A percentile compares a stretch with the other conserved stretches of the same genome.
Evolutionary conservation across 2,113 vertebrate genomes (phyloP).

Genomic region (Apeltes quadracus): DNA sequence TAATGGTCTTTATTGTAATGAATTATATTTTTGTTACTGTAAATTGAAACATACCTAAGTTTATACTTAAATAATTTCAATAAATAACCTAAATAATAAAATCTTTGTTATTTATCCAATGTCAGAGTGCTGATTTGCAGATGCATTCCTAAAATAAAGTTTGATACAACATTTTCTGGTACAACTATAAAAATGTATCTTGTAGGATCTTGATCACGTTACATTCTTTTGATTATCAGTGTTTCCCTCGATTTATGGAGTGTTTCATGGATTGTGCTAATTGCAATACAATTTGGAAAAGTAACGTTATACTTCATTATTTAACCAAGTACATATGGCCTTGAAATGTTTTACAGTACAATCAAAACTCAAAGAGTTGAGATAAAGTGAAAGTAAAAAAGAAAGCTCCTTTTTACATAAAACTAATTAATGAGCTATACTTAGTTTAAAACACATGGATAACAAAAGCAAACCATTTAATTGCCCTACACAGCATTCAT

Average conservation of each 20-base stretch:
- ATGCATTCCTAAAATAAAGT: too few species aligned
- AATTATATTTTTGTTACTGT: not conserved
- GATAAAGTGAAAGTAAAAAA: not conserved
- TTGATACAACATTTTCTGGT: too few species aligned
- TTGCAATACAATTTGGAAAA: not conserved
- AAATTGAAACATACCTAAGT: not conserved
- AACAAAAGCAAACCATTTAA: not conserved
- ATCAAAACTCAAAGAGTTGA: not conserved
- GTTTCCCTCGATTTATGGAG: too few species aligned
- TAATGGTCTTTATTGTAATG: not conserved
- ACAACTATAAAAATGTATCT: too few species aligned
- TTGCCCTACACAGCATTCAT: not conserved
- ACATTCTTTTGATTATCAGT: too few species aligned
- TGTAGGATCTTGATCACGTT: too few species aligned
- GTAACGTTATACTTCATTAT: not conserved
- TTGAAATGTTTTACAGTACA: not conserved
- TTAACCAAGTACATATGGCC: not conserved
- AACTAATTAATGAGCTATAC: not conserved
- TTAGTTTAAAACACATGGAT: not conserved
- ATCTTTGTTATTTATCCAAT: too few species aligned
- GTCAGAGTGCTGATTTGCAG: too few species aligned
- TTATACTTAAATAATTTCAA: too few species aligned
- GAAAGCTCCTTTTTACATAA: not conserved
- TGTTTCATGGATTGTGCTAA: not conserved
- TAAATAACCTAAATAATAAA: too few species aligned